phyloP scores from a whole-genome alignment of 2,797 vertebrate genomes.

The Channa striata region DNA sequence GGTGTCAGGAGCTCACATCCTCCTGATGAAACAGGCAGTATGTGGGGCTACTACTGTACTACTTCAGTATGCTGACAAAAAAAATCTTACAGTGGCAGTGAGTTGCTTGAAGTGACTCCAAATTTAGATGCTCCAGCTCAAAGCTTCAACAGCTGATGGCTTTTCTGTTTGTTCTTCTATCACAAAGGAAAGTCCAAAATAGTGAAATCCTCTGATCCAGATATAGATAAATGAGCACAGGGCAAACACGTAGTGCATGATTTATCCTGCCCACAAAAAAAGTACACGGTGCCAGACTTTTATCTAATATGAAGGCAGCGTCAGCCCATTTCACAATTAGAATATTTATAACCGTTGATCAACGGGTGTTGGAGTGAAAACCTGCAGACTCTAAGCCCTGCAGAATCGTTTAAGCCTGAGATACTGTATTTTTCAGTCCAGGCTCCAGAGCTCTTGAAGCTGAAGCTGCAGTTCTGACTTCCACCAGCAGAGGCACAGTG shows the following conservation, averaged over 20 bases:
- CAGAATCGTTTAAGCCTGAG: conserved; percentile 1
- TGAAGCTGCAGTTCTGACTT: conserved; percentile 35
- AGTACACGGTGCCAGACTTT: conserved; percentile 7
- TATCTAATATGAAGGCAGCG: conserved; percentile 11
- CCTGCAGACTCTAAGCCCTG: conserved; percentile 6
- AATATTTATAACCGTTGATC: conserved; percentile 3
- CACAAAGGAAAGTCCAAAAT: conserved; percentile 49
- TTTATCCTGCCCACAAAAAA: conserved; percentile 20
- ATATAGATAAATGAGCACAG: conserved; percentile 60
- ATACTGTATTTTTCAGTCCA: neutral
- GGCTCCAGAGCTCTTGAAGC: neutral
- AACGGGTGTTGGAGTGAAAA: conserved; percentile 26
- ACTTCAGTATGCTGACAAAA: conserved; percentile 42
- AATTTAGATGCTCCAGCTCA: conserved; percentile 67
- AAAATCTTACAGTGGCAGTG: conserved; percentile 21
- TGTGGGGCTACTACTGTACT: conserved; percentile 32
- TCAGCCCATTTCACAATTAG: conserved; percentile 13
- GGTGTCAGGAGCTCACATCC: conserved; percentile 4
- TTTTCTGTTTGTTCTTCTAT: conserved; percentile 58
- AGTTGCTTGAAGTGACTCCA: conserved; percentile 64
- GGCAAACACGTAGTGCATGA: conserved; percentile 5
- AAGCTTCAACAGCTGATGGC: conserved; percentile 59
- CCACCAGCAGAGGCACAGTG: conserved; percentile 46
- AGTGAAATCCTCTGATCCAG: conserved; percentile 59
- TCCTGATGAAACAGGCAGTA: conserved; percentile 1